These are phyloP conservation scores for Raja brachyura DNA, from an alignment of 2,113 vertebrate genomes.

Conservation along the genomic window DNA sequence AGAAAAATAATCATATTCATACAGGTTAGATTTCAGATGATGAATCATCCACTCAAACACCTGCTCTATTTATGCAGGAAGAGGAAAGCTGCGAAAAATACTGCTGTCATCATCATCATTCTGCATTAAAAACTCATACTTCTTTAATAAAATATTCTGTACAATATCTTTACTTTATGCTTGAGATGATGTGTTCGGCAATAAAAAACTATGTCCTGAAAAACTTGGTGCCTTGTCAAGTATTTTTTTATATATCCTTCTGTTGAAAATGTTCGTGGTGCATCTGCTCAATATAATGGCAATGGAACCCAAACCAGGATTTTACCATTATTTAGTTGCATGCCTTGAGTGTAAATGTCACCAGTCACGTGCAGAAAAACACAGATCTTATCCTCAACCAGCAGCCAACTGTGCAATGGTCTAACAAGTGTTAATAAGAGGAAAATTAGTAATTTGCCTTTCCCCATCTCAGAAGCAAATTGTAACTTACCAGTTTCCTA, in stretches of 20 bases:
- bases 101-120: background rate
- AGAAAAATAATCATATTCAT: background rate
- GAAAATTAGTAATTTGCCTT: background rate
- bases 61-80: background rate
- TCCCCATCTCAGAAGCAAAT: background rate
- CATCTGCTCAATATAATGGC: background rate
- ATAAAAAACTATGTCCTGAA: background rate
- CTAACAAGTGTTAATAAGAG: background rate
- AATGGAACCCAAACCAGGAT: background rate
- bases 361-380: background rate
- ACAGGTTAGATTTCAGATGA: background rate
- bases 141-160: background rate
- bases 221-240: background rate
- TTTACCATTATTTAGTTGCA: background rate
- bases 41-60: background rate
- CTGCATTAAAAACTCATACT: background rate
- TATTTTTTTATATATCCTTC: background rate
- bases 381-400: background rate
- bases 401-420: background rate
- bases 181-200: background rate
- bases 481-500: background rate
- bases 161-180: background rate
- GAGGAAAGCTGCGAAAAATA: background rate
- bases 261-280: background rate
- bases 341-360: background rate